A percentile compares a stretch with the other conserved stretches of the same genome.
Conservation (phyloP, 1,140 invertebrate species). For the Neodiprion lecontei region DNA sequence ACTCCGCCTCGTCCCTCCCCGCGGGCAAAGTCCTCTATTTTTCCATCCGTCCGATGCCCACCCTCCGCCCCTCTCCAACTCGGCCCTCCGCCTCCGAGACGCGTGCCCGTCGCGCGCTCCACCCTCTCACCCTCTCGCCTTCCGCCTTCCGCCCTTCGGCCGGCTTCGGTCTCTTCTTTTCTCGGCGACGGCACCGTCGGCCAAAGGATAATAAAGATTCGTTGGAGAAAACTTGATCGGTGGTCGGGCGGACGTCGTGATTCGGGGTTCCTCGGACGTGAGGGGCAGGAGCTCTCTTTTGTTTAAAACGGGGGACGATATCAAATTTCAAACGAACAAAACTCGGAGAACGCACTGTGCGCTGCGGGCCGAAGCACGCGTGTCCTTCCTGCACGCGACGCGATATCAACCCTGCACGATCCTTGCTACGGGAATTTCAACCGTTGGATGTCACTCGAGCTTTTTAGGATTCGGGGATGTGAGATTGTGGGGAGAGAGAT, state of each 20-base stretch:
- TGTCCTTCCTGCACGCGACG: not conserved
- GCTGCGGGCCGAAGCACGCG: not conserved
- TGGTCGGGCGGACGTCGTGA: not conserved
- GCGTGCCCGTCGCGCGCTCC: not conserved
- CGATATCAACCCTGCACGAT: too few relatives aligned
- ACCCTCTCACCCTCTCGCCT: conserved; percentile 15
- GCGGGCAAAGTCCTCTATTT: conserved; percentile 18
- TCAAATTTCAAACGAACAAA: not conserved
- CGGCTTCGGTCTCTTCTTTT: not conserved
- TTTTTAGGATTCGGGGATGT: too few relatives aligned
- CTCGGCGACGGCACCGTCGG: not conserved
- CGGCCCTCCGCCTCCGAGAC: not conserved
- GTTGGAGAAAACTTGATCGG: conserved; percentile 5
- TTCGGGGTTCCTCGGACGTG: too few relatives aligned
- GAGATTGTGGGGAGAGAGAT: too few relatives aligned
- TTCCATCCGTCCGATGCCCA: conserved; percentile 16
- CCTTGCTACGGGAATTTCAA: too few relatives aligned
- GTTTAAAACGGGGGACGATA: not conserved
- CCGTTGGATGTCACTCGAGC: too few relatives aligned
- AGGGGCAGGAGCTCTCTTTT: not conserved
- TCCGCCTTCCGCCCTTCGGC: conserved; percentile 7
- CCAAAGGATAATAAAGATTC: conserved; percentile 3
- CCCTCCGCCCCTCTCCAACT: conserved; percentile 3
- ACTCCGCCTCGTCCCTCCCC: conserved; percentile 25
- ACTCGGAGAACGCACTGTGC: not conserved